These are phyloP conservation scores for Oplegnathus fasciatus DNA, from an alignment of 2,113 vertebrate genomes.

Conservation along the genomic window DNA sequence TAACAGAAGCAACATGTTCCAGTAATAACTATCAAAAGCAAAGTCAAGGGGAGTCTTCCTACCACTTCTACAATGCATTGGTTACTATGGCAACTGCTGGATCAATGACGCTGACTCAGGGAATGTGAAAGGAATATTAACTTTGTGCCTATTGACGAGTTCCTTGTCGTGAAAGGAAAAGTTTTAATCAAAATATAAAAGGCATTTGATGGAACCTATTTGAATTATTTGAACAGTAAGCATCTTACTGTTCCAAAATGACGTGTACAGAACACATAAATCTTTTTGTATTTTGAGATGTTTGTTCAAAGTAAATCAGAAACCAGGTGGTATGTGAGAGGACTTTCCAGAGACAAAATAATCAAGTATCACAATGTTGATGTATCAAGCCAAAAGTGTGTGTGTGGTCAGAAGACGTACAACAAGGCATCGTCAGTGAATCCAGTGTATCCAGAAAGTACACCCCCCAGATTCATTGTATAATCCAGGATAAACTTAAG, in stretches of 20 bases:
- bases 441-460: conserved; percentile 19
- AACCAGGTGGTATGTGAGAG: neutral
- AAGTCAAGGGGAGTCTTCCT: conserved; percentile 19
- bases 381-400: neutral
- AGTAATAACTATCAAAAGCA: conserved; percentile 19
- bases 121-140: conserved; percentile 2
- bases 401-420: neutral
- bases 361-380: neutral
- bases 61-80: conserved; percentile 1
- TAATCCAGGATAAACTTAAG: conserved; percentile 67
- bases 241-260: neutral
- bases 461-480: conserved; percentile 5
- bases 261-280: neutral
- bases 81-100: conserved; percentile 51
- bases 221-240: neutral
- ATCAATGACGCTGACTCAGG: conserved; percentile 13
- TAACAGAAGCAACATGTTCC: neutral
- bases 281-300: neutral
- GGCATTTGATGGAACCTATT: neutral
- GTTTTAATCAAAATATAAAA: neutral
- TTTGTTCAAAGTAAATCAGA: neutral
- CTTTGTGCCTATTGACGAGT: neutral
- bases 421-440: conserved; percentile 15
- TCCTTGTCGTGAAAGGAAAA: neutral
- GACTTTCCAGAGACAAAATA: neutral